phyloP scores from a whole-genome alignment of 2,797 vertebrate genomes.

The Sebastes aleutianus region DNA sequence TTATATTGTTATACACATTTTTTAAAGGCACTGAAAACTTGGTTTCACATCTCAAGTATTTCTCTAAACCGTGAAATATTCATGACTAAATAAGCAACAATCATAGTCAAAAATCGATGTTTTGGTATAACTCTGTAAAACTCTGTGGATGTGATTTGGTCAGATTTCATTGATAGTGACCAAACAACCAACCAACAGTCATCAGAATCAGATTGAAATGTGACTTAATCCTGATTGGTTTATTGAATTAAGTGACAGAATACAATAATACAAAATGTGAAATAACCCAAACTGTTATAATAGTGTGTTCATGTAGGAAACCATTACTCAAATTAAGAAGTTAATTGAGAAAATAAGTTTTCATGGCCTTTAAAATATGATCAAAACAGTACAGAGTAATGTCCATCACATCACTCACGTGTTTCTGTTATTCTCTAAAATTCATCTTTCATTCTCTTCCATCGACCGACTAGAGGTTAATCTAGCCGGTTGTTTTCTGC shows the following conservation, averaged over 20 bases:
- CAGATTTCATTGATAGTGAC: background rate
- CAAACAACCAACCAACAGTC: background rate
- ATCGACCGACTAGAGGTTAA: conserved; percentile 25
- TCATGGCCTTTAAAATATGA: background rate
- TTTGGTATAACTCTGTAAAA: no score
- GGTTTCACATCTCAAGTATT: background rate
- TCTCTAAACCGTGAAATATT: background rate
- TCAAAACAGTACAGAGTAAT: background rate
- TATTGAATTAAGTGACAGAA: background rate
- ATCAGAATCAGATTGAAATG: background rate
- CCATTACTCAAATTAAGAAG: background rate
- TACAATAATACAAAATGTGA: background rate
- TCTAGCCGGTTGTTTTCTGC: conserved; percentile 35
- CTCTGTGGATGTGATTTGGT: no score
- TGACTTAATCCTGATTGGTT: background rate
- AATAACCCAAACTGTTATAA: background rate
- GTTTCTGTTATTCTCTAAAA: background rate
- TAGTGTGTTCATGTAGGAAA: background rate
- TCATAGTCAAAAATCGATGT: no score
- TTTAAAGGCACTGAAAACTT: background rate
- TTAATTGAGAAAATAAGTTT: background rate
- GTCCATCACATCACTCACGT: background rate
- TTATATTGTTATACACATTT: background rate
- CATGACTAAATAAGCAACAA: no score
- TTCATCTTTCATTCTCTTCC: conserved; percentile 1